Base-by-base conservation (phyloP, 2,888 invertebrate genomes). In the Orthosia gracilis region DNA sequence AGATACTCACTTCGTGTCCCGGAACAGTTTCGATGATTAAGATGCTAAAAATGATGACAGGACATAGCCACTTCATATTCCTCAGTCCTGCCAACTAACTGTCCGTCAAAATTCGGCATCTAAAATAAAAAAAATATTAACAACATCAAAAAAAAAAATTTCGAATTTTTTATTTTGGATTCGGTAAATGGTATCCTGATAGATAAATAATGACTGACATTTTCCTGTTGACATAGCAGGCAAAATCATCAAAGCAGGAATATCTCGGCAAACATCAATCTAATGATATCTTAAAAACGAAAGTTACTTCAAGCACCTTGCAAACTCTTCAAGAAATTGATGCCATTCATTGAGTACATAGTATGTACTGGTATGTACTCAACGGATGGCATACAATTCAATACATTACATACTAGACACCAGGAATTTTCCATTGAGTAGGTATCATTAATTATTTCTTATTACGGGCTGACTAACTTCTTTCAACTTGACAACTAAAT, bases 51-150 rank as follows among this genome's bases (percentile, higher is more conserved):
- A 93, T 85, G 67, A 92, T 85, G 71, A 93, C 81, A 84, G 90
- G 87, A 87, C 90, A 92, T 83, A 92, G 83, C 93, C 92, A 91
- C 92, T 93, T 94, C 94, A 94, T 95, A 92, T 94, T 93, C 92
- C 86, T 87, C 89, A 82, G 83, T 86, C 89, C 90, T 87, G 79
- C 83, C 78, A 83, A 75, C 80, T 87, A 85, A 65, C 52, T 63
- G 83, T 80, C 87, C 90, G 85, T 84, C 87, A 89, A 87, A 89
- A 89, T 76, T 89, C 92, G 86, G 91, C 95, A 94, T 95, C 96
- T 95, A 63, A 85, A 90, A 63, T 5, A 40, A 40, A 49, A 13
- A 65, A 68, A 49, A 68, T n/a, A 31, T 9, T 40, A 65, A 9
- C 18, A 0, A 31, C 49, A 57, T 52, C 23, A 57, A 23, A 11